Percentiles rank a stretch among this genome's conserved stretches.
Conservation (phyloP, 2,797 vertebrate genomes). For the Kryptolebias ocellatus region DNA sequence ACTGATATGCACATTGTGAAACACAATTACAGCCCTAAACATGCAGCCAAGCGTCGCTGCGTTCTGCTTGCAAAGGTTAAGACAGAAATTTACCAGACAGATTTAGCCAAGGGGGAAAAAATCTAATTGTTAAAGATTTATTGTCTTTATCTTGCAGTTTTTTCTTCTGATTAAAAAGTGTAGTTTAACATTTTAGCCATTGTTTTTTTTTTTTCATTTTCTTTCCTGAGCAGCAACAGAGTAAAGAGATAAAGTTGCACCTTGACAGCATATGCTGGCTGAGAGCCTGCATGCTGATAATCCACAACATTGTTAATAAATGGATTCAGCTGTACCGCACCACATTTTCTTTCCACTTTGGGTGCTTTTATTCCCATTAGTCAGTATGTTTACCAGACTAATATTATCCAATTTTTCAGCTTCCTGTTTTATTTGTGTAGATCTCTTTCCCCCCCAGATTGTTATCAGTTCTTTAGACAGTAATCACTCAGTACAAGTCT, state of each 20-base stretch:
- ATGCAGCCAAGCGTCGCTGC: too few species aligned
- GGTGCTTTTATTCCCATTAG: neutral
- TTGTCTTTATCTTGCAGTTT: too few species aligned
- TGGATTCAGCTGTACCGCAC: neutral
- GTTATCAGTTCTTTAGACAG: slow-evolving; percentile 6
- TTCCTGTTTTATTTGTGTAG: too few species aligned
- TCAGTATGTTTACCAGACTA: neutral
- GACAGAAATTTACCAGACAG: too few species aligned
- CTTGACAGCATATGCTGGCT: neutral
- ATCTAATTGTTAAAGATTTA: too few species aligned
- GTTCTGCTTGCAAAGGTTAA: too few species aligned
- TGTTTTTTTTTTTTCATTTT: neutral
- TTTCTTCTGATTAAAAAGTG: too few species aligned
- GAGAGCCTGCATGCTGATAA: neutral
- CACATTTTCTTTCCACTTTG: too few species aligned
- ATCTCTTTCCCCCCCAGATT: too few species aligned
- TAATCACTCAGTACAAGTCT: neutral
- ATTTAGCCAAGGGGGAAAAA: too few species aligned
- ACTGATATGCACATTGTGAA: neutral
- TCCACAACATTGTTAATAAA: neutral
- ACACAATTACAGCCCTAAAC: neutral
- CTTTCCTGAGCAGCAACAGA: neutral
- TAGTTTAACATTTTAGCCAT: too few species aligned
- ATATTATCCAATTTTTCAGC: neutral
- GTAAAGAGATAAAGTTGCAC: neutral